Percentiles rank a stretch among this genome's conserved stretches.
Conservation (phyloP, 2,797 vertebrate genomes). For the Pangasius mekongensis region DNA sequence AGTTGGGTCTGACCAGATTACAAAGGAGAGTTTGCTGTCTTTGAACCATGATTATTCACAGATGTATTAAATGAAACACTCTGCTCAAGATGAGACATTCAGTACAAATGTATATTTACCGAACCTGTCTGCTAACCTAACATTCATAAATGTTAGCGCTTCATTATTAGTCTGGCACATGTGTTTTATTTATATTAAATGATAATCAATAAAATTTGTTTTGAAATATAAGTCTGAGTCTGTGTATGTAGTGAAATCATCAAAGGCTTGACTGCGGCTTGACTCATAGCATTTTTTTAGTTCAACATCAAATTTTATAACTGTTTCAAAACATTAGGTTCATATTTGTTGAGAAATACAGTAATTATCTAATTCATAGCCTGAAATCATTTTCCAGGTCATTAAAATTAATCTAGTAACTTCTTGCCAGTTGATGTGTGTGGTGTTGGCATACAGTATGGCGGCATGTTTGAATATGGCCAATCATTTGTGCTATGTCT, state of each 20-base stretch:
- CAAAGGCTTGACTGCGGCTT: slow-evolving; percentile 16
- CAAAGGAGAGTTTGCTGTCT: neutral
- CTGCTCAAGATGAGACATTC: slow-evolving; percentile 29
- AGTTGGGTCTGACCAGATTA: neutral
- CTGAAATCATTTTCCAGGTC: neutral
- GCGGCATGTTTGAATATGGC: neutral
- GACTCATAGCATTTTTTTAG: slow-evolving; percentile 36
- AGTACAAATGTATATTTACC: slow-evolving; percentile 55
- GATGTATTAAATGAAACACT: slow-evolving; percentile 44
- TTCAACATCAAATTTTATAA: slow-evolving; percentile 54
- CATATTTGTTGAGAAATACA: neutral
- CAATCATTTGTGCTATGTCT: neutral
- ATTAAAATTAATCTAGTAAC: neutral
- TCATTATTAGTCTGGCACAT: slow-evolving; percentile 35
- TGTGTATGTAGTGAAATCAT: slow-evolving; percentile 11
- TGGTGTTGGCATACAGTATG: neutral
- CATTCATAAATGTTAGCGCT: slow-evolving; percentile 41
- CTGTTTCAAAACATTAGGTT: slow-evolving; percentile 47
- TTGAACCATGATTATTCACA: slow-evolving; percentile 33
- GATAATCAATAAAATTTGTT: slow-evolving; percentile 43
- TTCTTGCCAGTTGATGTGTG: neutral
- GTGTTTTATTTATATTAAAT: slow-evolving; percentile 45
- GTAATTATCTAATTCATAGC: neutral
- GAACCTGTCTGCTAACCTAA: slow-evolving; percentile 47
- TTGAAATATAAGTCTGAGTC: slow-evolving; percentile 48